These are phyloP conservation scores for Xanthia icteritia DNA, from an alignment of 2,888 invertebrate species.

Conservation along the genomic window DNA sequence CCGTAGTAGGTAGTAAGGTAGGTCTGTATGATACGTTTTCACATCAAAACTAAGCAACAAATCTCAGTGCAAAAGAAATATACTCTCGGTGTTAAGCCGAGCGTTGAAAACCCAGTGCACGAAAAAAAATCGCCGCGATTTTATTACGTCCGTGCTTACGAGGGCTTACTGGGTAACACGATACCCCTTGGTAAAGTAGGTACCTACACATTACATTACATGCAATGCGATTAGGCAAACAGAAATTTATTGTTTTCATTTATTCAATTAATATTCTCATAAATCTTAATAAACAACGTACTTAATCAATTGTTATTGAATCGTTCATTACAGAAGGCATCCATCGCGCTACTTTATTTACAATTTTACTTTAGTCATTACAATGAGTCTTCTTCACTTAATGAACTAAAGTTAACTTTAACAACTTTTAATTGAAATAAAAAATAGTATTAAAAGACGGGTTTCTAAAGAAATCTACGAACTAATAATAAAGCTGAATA, in stretches of 20 bases:
- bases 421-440: neutral
- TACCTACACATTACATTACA: neutral
- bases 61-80: no score
- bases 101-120: no score
- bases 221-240: neutral
- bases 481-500: no score
- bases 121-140: no score
- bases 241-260: neutral
- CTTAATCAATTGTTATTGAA: constrained; percentile 45
- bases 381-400: neutral
- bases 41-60: no score
- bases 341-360: neutral
- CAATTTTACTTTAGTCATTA: no score
- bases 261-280: constrained; percentile 33
- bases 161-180: no score
- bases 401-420: neutral
- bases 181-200: no score
- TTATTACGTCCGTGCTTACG: no score
- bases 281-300: constrained; percentile 18
- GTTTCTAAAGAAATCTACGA: neutral
- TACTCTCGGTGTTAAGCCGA: no score
- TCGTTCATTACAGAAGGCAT: constrained; percentile 9
- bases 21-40: no score
- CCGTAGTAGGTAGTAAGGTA: no score
- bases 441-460: neutral